Evolutionary conservation across 2,797 vertebrate genomes (phyloP), one percentile per base, ranked within the genome.

Genomic region (Pseudochirops cupreus): DNA sequence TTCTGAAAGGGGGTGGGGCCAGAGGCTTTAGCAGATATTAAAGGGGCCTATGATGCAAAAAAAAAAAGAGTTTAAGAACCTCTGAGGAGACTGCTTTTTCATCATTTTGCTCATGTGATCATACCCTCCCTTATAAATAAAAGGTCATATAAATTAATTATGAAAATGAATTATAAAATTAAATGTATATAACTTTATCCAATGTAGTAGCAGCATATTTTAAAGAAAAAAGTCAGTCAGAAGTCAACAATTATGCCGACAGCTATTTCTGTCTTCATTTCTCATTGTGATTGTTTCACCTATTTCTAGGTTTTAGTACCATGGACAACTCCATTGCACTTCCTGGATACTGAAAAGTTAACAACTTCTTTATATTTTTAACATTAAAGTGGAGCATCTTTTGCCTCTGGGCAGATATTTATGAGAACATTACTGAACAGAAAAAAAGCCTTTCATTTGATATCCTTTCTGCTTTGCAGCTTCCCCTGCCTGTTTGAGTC

Each of bases 341-440:
- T 91, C 56, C 0, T 26, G 10, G 90, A 52, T 95, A 33, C 92
- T 50, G 92, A 94, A 59, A 91, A 90, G 52, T 62, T 24, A 13
- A n/a, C 33, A 11, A 1, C 24, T 91, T 82, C 55, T 94, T 54
- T 87, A 92, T 62, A 92, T 54, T 14, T 94, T 93, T 91, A 56
- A 92, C 94, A 93, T 46, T 29, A 95, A 90, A 87, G 93, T 16
- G 50, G 52, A 50, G 18, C 28, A 14, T 91, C 14, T 21, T 11
- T 29, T 28, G 28, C 90, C 39, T 24, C 1, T 0, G 28, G 74
- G 93, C 39, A 92, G 18, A 7, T 50, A 56, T 46, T 90, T 31
- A 90, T 1, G 58, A 92, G 57, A 52, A 52, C n/a, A 31, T 0
- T 50, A 24, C 3, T 0, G 0, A 39, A 28, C 4, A 7, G 29